Evolutionary conservation across 2,797 vertebrate genomes (phyloP).

Genomic region (Pseudomugil gertrudae): DNA sequence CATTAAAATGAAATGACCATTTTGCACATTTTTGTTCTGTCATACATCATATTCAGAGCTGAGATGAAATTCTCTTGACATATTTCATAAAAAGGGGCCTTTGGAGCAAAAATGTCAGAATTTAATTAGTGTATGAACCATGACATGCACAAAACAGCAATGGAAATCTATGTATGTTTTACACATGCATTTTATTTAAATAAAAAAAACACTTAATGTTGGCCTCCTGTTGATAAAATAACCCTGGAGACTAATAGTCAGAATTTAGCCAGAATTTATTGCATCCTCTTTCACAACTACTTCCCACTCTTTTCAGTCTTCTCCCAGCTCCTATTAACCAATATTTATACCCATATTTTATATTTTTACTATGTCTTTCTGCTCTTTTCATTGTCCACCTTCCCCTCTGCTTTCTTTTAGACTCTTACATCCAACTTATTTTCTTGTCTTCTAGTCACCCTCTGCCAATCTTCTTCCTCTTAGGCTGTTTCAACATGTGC

Average conservation of each 20-base stretch:
- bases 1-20: constrained; percentile 41
- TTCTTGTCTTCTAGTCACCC: constrained; percentile 35
- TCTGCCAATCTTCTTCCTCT: constrained; percentile 32
- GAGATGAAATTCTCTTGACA: constrained; percentile 13
- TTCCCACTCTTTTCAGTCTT: constrained; percentile 17
- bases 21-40: constrained; percentile 31
- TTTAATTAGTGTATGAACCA: background rate
- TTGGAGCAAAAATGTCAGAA: constrained; percentile 4
- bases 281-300: constrained; percentile 40
- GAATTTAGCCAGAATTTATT: constrained; percentile 46
- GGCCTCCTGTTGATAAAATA: constrained; percentile 31
- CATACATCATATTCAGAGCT: constrained; percentile 24
- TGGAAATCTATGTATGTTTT: background rate
- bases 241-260: constrained; percentile 24
- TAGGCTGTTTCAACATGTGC: constrained; percentile 55
- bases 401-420: constrained; percentile 45
- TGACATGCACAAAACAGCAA: constrained; percentile 6
- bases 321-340: constrained; percentile 39
- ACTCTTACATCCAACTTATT: constrained; percentile 47
- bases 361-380: constrained; percentile 38
- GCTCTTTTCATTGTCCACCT: constrained; percentile 52
- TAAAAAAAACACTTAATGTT: constrained; percentile 21
- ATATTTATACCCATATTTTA: constrained; percentile 59
- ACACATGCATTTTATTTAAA: constrained; percentile 7
- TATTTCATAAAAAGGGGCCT: constrained; percentile 12